Evolutionary conservation across 1,140 invertebrate species (phyloP), one percentile per base, ranked within the genome.

Genomic region (Brachionus manjavacas): DNA sequence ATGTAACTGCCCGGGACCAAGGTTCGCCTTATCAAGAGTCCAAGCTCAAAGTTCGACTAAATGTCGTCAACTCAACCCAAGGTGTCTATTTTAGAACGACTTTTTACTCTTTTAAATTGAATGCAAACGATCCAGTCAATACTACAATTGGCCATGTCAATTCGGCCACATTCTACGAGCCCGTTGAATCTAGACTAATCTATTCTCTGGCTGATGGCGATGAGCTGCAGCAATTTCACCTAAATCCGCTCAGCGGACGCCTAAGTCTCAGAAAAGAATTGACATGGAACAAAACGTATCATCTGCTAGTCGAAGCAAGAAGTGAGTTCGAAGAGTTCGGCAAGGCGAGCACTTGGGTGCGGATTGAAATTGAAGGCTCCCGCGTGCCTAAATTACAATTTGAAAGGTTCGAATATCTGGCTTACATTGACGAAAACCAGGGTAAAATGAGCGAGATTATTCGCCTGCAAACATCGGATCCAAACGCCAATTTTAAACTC

Each of bases 371-470:
- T 14, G 1, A 49, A 31, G 46, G 46, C n/a, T 23, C 20, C 1
- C 3, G 31, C 3, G 16, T 64, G 25, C 20, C 20, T 0, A 46
- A 35, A 46, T 7, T 46, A 1, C 28, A 64, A 64, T 68, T 81
- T 14, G 23, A 60, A 23, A 60, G n/a, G 25, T 81, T 64, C 16
- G 12, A 68, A 28, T 81, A 81, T 14, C 12, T 16, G 4, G 23
- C 35, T 9, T 7, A 68, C n/a, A 28, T 81, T 31, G 52, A 43
- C 8, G 52, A 60, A 68, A 68, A 81, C 39, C 16, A 25, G 52
- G n/a, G 9, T 11, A 81, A 81, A 81, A 81, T 81, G 79, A 81
- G 79, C 35, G 52, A 81, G 64, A 81, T 81, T 31, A 64, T 81
- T 81, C 55, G 25, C 9, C 20, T 64, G 9, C 20, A 41, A 14